Base-by-base conservation (phyloP, 2,113 vertebrate species). In the Orycteropus afer region DNA sequence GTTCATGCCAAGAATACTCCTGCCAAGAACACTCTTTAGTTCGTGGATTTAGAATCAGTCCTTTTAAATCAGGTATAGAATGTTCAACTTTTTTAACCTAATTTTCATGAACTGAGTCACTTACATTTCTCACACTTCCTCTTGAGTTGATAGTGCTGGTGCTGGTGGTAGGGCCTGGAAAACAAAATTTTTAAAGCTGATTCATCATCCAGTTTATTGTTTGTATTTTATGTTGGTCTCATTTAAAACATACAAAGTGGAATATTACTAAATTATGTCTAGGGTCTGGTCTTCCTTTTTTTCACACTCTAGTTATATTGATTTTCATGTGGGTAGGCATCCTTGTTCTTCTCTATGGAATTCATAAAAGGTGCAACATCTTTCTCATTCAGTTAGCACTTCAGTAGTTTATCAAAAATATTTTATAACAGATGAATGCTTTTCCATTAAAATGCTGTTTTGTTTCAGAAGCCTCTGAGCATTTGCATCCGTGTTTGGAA, bases 101-200 rank as follows among this genome's bases (percentile, higher is more conserved):
- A 11, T 29, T 7, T n/a, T n/a, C 23, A 10, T 2, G 5, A 18
- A 1, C 2, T 27, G 14, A 29, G 3, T 23, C 40, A 80, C 98
- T 97, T 86, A 98, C 98, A 97, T 98, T 98, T 95, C 97, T 96
- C 55, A 8, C 9, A 2, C 67, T 87, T 90, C 98, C 97, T 15
- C 80, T 86, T 29, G 94, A 40, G 15, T 89, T 97, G 82, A 97
- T 96, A 93, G 71, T 86, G 49, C 93, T 83, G 3, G 84, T 42
- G 0, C 80, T 69, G 3, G 84, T 42, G 0, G 79, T 69, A 1
- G 96, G 86, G 95, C 96, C 98, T 98, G 91, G 51, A 93, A 96
- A 81, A 90, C 0, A 78, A 90, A n/a, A 88, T 74, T 90, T 84
- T 89, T 47, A 96, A 84, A 90, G 23, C 94, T 2, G 47, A 51